Base-by-base conservation (phyloP, 2,113 vertebrate genomes). In the Lutjanus erythropterus region DNA sequence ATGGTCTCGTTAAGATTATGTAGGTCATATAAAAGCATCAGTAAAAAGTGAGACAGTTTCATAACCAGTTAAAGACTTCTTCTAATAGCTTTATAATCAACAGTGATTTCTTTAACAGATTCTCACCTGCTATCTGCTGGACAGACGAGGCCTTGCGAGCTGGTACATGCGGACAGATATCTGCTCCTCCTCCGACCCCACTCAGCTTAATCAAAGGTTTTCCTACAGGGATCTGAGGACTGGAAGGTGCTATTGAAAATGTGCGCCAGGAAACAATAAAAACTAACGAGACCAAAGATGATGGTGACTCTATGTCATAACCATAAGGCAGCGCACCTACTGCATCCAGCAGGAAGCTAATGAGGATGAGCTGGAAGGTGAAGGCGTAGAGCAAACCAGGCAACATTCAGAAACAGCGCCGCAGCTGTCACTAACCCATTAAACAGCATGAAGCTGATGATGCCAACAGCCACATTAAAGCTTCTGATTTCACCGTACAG, bases 281-380 rank as follows among this genome's bases (percentile, higher is more conserved):
- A 98, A 88, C 97, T 96, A 84, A 96, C 91, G 42, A 98, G 87
- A 23, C 97, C 96, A 6, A 97, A 97, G 78, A 96, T 87, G 76
- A 97, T 93, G 5, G 94, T 94, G 74, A 96, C 95, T 14, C 95
- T 0, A 95, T 85, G 90, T 98, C 96, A 0, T 96, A 98, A 9
- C 96, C 96, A 3, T 85, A 58, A 0, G 96, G 96, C 27, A 96
- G 86, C 0, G 59, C 88, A 0, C 75, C 94, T 18, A 97, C 2
- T 12, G 96, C 93, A 2, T 97, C 96, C 85, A 98, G 83, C 83
- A 98, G 82, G 89, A 97, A 98, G 92, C 96, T 97, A 67, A 95
- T 83, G 0, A 97, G 61, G 0, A 98, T 93, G 12, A 98, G 96
- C 49, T 92, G 93, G 91, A 97, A 97, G 1, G 94, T 80, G 31